phyloP scores from a whole-genome alignment of 2,888 invertebrate species.

The Acleris sparsana region DNA sequence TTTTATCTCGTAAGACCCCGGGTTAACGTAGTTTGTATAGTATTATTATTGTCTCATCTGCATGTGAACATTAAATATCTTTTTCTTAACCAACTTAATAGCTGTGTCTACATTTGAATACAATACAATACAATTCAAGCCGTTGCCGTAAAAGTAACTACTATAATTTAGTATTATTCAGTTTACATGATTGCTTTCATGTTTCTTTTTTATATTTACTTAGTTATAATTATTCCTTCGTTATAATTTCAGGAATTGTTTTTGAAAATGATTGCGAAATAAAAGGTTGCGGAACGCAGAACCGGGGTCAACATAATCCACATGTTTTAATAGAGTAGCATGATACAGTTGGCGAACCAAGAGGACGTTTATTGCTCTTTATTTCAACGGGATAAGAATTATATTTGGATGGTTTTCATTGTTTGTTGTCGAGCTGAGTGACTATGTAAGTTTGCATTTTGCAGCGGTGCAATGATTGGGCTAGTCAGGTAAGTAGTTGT shows the following conservation, averaged over 20 bases:
- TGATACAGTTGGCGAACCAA: slow-evolving; percentile 19
- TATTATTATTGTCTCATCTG: too few species aligned
- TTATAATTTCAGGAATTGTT: background rate
- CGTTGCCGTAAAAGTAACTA: too few species aligned
- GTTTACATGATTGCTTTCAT: too few species aligned
- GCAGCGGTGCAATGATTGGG: slow-evolving; percentile 26
- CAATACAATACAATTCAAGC: too few species aligned
- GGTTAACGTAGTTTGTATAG: too few species aligned
- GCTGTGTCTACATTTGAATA: background rate
- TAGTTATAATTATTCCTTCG: too few species aligned
- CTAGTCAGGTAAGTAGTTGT: slow-evolving; percentile 25
- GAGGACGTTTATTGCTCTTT: slow-evolving; percentile 8
- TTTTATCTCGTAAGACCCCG: too few species aligned
- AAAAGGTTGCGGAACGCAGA: slow-evolving; percentile 35
- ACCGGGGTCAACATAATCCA: slow-evolving; percentile 36
- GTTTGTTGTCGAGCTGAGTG: background rate
- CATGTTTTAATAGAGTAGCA: slow-evolving; percentile 37
- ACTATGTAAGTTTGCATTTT: slow-evolving; percentile 11
- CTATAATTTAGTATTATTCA: too few species aligned
- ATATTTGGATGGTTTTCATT: slow-evolving; percentile 10
- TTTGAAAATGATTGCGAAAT: slow-evolving; percentile 16
- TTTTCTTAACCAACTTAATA: background rate
- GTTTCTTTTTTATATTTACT: background rate
- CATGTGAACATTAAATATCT: too few species aligned
- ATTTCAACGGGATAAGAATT: background rate